These are phyloP conservation scores for Scleropages formosus DNA, from an alignment of 2,797 vertebrate species.

Conservation along the genomic window DNA sequence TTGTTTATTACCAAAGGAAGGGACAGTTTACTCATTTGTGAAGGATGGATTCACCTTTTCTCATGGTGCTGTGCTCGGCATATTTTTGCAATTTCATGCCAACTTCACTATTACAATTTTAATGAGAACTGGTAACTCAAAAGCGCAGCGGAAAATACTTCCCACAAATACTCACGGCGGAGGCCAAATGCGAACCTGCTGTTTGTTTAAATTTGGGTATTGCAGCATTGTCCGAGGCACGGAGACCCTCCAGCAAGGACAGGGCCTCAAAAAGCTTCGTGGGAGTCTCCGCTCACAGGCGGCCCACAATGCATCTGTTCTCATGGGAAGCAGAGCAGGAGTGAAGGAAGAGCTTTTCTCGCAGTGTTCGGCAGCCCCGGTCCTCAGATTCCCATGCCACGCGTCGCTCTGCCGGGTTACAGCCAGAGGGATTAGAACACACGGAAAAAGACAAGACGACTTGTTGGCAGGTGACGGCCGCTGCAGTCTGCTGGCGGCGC, in stretches of 20 bases:
- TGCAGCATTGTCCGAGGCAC: too few relatives aligned
- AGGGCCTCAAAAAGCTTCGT: too few relatives aligned
- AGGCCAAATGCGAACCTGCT: background rate
- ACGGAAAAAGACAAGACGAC: too few relatives aligned
- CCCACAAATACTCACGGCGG: background rate
- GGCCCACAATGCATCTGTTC: background rate
- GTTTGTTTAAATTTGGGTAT: background rate
- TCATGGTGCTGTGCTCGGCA: background rate
- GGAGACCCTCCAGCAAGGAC: background rate
- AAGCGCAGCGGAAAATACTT: background rate
- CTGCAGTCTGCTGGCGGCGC: too few relatives aligned
- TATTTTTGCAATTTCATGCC: slow-evolving; percentile 3
- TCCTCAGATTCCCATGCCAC: too few relatives aligned
- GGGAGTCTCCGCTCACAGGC: background rate
- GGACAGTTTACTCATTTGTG: background rate
- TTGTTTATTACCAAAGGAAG: background rate
- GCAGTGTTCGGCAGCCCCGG: too few relatives aligned
- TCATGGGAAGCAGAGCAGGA: background rate
- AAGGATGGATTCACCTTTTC: background rate
- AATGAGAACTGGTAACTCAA: slow-evolving; percentile 3
- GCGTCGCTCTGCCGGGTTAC: background rate
- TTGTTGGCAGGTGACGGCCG: too few relatives aligned
- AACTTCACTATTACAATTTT: background rate
- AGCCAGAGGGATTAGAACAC: background rate
- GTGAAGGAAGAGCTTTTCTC: background rate